phyloP scores from a whole-genome alignment of 23 tunicate genomes.

The Styela clava region DNA sequence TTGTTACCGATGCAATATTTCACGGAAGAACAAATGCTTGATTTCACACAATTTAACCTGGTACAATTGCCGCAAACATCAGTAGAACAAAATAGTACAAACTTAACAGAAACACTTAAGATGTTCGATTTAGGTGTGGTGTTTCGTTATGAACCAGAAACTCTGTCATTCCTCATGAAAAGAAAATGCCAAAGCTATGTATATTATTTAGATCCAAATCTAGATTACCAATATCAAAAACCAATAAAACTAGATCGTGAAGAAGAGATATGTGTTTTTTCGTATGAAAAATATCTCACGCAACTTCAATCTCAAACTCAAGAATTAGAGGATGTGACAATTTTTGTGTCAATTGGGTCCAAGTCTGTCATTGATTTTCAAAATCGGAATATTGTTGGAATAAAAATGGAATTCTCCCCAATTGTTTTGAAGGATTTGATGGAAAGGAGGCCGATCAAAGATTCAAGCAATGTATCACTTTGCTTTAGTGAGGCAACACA shows the following conservation, averaged over 20 bases:
- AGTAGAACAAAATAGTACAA: neutral
- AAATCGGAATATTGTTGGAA: neutral
- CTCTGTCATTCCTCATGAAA: neutral
- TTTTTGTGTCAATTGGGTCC: conserved; percentile 8
- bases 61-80: neutral
- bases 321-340: neutral
- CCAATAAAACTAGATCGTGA: conserved; percentile 26
- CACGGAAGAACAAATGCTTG: neutral
- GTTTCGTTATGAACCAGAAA: conserved; percentile 6
- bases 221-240: neutral
- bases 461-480: neutral
- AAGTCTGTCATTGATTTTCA: neutral
- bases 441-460: neutral
- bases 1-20: neutral
- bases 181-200: conserved; percentile 21
- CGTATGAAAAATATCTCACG: conserved; percentile 13
- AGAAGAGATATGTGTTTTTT: conserved; percentile 9
- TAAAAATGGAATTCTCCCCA: neutral
- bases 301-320: neutral
- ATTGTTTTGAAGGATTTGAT: neutral
- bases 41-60: neutral
- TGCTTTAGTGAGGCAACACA: neutral
- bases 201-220: conserved; percentile 23
- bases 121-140: neutral
- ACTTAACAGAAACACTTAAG: neutral